Percentiles rank a stretch among this genome's conserved stretches.
Evolutionary conservation across 2,113 vertebrate species (phyloP).

Genomic region (Polypterus senegalus): DNA sequence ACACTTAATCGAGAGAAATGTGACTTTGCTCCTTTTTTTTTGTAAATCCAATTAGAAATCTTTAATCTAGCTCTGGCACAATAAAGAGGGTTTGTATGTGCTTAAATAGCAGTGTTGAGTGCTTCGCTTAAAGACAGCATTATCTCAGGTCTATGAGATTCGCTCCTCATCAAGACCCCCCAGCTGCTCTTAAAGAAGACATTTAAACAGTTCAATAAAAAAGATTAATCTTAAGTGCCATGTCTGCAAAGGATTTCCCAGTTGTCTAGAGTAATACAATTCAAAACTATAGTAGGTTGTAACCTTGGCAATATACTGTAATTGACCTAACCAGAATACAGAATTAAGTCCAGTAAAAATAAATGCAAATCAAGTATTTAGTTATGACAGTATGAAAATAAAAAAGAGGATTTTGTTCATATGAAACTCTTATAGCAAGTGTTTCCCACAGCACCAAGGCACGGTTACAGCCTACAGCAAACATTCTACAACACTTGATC

Average conservation of each 20-base stretch:
- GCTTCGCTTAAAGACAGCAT: slow-evolving; percentile 8
- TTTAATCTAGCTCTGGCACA: neutral
- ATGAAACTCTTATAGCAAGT: too few species aligned
- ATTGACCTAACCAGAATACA: too few species aligned
- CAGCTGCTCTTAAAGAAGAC: neutral
- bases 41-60: slow-evolving; percentile 6
- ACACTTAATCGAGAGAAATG: neutral
- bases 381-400: too few species aligned
- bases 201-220: slow-evolving; percentile 11
- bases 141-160: slow-evolving; percentile 10
- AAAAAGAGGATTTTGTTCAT: too few species aligned
- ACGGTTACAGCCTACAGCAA: too few species aligned
- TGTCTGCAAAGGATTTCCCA: neutral
- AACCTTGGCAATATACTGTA: too few species aligned
- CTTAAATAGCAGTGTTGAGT: neutral
- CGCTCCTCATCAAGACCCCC: slow-evolving; percentile 7
- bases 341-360: too few species aligned
- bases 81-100: neutral
- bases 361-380: too few species aligned
- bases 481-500: too few species aligned
- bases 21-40: neutral
- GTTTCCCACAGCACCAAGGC: too few species aligned
- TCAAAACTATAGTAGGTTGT: neutral
- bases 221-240: neutral
- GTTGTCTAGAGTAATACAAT: neutral